These are phyloP conservation scores for Eupeodes luniger DNA, from an alignment of 2,888 invertebrate species.

Conservation along the genomic window DNA sequence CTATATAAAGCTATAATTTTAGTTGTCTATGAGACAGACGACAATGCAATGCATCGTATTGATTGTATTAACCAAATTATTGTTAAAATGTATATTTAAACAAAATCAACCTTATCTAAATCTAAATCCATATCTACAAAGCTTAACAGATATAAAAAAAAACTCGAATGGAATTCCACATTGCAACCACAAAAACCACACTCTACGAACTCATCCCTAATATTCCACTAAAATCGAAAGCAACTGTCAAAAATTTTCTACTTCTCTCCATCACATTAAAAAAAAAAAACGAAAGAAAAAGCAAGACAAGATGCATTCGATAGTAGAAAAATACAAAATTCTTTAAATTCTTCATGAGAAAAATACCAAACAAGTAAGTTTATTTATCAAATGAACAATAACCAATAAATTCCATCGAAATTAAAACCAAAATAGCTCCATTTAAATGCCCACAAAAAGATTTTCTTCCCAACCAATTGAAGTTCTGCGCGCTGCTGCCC, in stretches of 20 bases:
- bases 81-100: too few species aligned
- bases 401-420: not conserved
- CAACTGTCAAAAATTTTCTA: conserved; percentile 59
- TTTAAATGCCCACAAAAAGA: conserved; percentile 49
- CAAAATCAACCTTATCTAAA: too few species aligned
- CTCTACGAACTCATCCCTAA: conserved; percentile 39
- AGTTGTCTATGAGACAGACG: too few species aligned
- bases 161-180: not conserved
- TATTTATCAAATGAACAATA: not conserved
- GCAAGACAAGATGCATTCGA: conserved; percentile 53
- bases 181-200: not conserved
- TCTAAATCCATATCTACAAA: too few species aligned
- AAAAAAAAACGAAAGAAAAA: conserved; percentile 35
- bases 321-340: conserved; percentile 51
- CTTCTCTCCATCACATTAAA: conserved; percentile 55
- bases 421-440: conserved; percentile 7
- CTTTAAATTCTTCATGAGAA: conserved; percentile 29
- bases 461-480: conserved; percentile 62
- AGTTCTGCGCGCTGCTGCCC: conserved; percentile 66
- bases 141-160: too few species aligned
- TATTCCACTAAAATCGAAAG: not conserved
- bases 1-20: too few species aligned
- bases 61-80: too few species aligned
- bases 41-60: too few species aligned
- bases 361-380: conserved; percentile 47